Evolutionary conservation across 2,888 invertebrate genomes (phyloP).

Genomic region (Apodemia hepburni): DNA sequence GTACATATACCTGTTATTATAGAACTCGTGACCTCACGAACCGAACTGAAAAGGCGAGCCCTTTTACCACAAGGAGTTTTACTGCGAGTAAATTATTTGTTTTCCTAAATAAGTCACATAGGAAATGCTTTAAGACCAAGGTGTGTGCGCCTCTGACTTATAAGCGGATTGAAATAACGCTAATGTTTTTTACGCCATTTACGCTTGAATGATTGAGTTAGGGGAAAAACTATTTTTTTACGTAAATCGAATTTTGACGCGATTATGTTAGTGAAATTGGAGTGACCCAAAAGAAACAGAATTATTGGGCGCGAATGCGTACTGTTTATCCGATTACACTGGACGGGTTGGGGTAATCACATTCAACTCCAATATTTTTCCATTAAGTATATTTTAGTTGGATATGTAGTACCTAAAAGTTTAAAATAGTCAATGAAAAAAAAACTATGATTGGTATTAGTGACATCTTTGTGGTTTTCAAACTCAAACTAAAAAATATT

Average conservation of each 20-base stretch:
- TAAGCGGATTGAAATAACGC: constrained; percentile 43
- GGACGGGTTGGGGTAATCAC: constrained; percentile 23
- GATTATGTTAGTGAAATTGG: constrained; percentile 64
- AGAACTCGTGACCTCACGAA: too few species aligned
- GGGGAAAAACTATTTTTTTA: constrained; percentile 55
- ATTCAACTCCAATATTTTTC: background rate
- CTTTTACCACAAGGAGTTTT: too few species aligned
- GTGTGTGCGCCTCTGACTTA: constrained; percentile 18
- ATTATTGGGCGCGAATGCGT: constrained; percentile 61
- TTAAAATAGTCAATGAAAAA: too few species aligned
- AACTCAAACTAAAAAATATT: too few species aligned
- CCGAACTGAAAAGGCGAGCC: too few species aligned
- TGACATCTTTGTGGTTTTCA: too few species aligned
- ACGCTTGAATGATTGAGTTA: constrained; percentile 41
- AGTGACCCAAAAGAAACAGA: constrained; percentile 64
- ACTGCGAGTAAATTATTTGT: too few species aligned
- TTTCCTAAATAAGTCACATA: too few species aligned
- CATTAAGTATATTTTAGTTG: too few species aligned
- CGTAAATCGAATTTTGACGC: constrained; percentile 68
- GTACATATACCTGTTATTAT: too few species aligned
- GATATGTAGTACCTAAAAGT: too few species aligned
- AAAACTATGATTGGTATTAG: too few species aligned
- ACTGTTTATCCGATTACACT: constrained; percentile 59
- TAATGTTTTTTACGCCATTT: constrained; percentile 54
- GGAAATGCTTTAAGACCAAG: constrained; percentile 38